phyloP scores from a whole-genome alignment of 2,888 invertebrate genomes.

The Scaeva pyrastri region DNA sequence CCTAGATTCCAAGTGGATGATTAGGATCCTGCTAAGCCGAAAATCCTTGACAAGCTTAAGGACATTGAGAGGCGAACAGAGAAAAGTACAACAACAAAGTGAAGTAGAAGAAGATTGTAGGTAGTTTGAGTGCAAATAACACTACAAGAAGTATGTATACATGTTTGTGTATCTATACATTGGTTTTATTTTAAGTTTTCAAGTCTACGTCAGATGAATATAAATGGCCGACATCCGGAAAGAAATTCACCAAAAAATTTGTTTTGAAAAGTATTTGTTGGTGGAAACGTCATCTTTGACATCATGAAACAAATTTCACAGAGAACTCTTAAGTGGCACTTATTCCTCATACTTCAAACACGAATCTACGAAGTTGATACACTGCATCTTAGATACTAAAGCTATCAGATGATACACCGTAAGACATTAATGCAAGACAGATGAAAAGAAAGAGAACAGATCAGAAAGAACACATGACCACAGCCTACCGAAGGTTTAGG shows the following conservation, averaged over 20 bases:
- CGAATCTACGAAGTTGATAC: too few relatives aligned
- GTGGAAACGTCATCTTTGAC: too few relatives aligned
- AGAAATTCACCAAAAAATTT: background rate
- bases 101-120: constrained; percentile 13
- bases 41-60: constrained; percentile 52
- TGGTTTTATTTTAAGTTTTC: constrained; percentile 18
- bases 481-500: too few relatives aligned
- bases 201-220: constrained; percentile 67
- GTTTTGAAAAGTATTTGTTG: background rate
- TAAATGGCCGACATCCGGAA: constrained; percentile 50
- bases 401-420: too few relatives aligned
- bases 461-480: too few relatives aligned
- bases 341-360: too few relatives aligned
- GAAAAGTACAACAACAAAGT: constrained; percentile 3
- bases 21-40: constrained; percentile 54
- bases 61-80: background rate
- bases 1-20: constrained; percentile 48
- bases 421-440: too few relatives aligned
- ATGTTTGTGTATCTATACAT: background rate
- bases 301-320: too few relatives aligned
- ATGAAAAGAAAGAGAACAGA: too few relatives aligned
- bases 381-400: too few relatives aligned
- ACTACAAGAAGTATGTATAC: background rate
- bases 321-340: too few relatives aligned
- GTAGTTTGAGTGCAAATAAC: constrained; percentile 46